These are phyloP conservation scores for Ericerus pela DNA, from an alignment of 1,140 invertebrate genomes.

Conservation along the genomic window DNA sequence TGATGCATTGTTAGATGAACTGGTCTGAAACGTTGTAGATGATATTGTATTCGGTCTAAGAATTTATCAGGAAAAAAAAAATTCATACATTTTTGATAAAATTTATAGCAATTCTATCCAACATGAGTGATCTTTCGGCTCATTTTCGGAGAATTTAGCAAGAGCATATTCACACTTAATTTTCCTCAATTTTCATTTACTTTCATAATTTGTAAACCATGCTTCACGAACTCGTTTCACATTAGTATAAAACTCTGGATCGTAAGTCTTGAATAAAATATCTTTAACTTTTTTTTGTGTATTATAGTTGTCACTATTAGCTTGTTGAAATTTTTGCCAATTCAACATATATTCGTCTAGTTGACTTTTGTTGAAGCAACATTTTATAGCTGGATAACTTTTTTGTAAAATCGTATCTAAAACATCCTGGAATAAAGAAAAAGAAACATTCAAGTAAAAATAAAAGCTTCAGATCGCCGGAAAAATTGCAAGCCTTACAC, in stretches of 20 bases:
- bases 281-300: not conserved
- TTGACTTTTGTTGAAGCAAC: not conserved
- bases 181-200: too few relatives aligned
- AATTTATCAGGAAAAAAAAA: too few relatives aligned
- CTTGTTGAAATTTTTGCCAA: not conserved
- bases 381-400: not conserved
- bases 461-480: not conserved
- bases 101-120: too few relatives aligned
- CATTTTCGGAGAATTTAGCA: too few relatives aligned
- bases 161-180: too few relatives aligned
- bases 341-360: not conserved
- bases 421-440: not conserved
- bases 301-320: not conserved
- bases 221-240: not conserved
- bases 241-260: not conserved
- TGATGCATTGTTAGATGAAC: too few relatives aligned
- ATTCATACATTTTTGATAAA: too few relatives aligned
- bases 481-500: not conserved
- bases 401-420: not conserved
- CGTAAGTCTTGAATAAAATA: not conserved
- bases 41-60: too few relatives aligned
- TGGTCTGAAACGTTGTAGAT: too few relatives aligned
- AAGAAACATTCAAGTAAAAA: not conserved
- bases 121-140: too few relatives aligned
- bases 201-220: too few relatives aligned